phyloP scores from a whole-genome alignment of 2,113 vertebrate species.

The Dasyprocta punctata region DNA sequence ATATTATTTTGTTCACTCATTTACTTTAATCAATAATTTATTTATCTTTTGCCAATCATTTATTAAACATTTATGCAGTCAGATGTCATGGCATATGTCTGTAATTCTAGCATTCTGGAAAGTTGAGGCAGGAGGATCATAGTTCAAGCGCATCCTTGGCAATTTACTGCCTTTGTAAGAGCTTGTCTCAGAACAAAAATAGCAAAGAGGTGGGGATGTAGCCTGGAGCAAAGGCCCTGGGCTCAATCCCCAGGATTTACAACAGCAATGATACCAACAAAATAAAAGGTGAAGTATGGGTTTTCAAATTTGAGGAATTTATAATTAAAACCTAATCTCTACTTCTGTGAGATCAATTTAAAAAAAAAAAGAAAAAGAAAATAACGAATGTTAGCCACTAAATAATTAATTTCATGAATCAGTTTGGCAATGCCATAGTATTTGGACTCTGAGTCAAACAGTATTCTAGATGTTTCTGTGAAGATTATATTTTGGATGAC shows the following conservation, averaged over 20 bases:
- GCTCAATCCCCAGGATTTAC: background rate
- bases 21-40: background rate
- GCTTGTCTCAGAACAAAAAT: background rate
- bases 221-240: background rate
- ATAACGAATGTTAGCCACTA: background rate
- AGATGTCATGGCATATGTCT: background rate
- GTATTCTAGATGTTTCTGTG: background rate
- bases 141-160: background rate
- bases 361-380: background rate
- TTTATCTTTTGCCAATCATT: background rate
- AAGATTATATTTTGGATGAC: background rate
- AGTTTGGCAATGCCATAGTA: background rate
- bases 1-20: background rate
- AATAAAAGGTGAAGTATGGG: background rate
- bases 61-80: background rate
- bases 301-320: background rate
- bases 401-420: background rate
- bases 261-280: background rate
- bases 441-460: background rate
- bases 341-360: background rate
- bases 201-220: background rate
- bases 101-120: background rate
- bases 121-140: background rate
- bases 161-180: background rate
- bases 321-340: background rate